These are phyloP conservation scores for Apeltes quadracus DNA, from an alignment of 2,113 vertebrate genomes.

Conservation along the genomic window DNA sequence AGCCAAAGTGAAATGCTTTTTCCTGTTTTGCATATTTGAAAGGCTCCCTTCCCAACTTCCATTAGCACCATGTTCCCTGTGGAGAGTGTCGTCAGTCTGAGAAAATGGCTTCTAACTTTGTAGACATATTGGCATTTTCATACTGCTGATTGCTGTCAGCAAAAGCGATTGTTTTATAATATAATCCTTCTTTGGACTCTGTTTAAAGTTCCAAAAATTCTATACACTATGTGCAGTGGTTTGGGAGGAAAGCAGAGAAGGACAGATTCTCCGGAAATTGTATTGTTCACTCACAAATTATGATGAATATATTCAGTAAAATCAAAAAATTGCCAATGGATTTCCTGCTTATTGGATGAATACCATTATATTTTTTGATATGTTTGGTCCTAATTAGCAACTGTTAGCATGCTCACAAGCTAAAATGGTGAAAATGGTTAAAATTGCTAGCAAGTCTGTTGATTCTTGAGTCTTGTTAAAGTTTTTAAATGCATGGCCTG, in stretches of 20 bases:
- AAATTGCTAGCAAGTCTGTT: background rate
- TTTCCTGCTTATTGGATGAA: background rate
- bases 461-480: background rate
- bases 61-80: constrained; percentile 59
- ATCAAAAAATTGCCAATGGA: background rate
- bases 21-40: constrained; percentile 44
- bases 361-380: background rate
- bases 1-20: constrained; percentile 28
- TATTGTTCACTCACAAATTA: constrained; percentile 9
- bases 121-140: constrained; percentile 66
- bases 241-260: background rate
- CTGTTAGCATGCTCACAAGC: background rate
- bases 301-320: background rate
- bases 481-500: background rate
- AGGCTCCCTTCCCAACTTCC: constrained; percentile 51
- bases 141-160: constrained; percentile 62
- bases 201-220: constrained; percentile 30
- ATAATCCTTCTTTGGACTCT: constrained; percentile 40
- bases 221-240: background rate
- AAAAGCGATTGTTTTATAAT: constrained; percentile 57
- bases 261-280: background rate
- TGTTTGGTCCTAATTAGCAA: background rate
- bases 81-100: constrained; percentile 53
- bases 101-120: constrained; percentile 56
- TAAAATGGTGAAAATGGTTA: background rate